Evolutionary conservation across 1,140 invertebrate genomes (phyloP), one percentile per base, ranked within the genome.

Genomic region (Cyclina sinensis): DNA sequence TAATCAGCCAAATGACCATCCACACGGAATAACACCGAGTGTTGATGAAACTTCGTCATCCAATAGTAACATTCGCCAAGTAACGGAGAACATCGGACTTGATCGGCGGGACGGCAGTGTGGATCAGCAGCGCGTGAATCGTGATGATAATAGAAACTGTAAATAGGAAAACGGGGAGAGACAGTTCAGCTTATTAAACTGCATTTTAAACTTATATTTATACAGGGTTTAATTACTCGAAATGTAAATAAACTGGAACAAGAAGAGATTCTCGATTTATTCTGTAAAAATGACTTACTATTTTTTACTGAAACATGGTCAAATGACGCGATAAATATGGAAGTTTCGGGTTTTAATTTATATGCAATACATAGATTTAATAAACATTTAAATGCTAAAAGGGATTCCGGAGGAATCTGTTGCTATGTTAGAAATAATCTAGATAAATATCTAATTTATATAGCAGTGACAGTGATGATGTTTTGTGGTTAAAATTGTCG

Each of bases 211-310:
- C n/a, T n/a, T n/a, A 30, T 70, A 30, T 30, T 30, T 70, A 70
- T 70, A 18, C 65, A 70, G 27, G 30, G 65, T 9, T 70, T 70
- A 32, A 70, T 70, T 11, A 35, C 65, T 11, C 30, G 37, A 70
- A 70, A 70, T 39, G 65, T 70, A 39, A 70, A 70, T 39, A 70
- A 70, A 70, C 37, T 70, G 2, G 65, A 70, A 14, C 65, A 70
- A 18, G 27, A 70, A 5, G 65, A 70, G 37, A 35, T 70, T 32
- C 3, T 35, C 4, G 37, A 70, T 18, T 12, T 30, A 2, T 70
- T 70, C 21, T 5, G 24, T 14, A 32, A 70, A 16, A 70, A 70
- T 4, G 65, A 70, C 21, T 70, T 70, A 70, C 18, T 57, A 57
- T 57, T 57, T 57, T 57, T 57, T 21, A 57, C 51, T 14, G 51